Conservation (phyloP, 2,113 vertebrate species). For the Alexandromys fortis region DNA sequence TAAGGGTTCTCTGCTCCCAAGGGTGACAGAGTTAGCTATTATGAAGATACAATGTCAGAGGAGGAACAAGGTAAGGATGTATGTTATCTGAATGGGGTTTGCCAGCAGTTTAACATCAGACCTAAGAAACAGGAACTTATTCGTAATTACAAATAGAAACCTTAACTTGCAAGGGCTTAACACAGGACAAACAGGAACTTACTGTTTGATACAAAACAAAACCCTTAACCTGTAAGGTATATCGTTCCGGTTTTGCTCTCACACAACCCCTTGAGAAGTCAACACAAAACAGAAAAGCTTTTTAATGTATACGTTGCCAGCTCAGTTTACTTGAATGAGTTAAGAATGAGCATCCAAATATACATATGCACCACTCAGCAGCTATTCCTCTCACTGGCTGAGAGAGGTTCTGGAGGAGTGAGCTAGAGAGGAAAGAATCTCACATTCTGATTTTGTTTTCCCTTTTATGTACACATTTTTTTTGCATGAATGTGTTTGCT, state of each 20-base stretch:
- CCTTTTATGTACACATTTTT: constrained; percentile 26
- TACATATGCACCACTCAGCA: not conserved
- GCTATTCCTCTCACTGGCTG: constrained; percentile 36
- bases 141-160: not conserved
- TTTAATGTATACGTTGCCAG: constrained; percentile 19
- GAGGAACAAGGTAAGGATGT: not conserved
- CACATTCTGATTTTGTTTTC: constrained; percentile 54
- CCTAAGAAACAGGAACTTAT: not conserved
- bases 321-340: constrained; percentile 30
- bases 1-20: not conserved
- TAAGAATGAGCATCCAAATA: constrained; percentile 2
- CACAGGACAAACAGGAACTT: not conserved
- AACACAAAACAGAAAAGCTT: not conserved
- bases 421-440: constrained; percentile 34
- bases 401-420: constrained; percentile 33
- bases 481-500: constrained; percentile 53
- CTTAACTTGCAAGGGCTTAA: not conserved
- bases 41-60: not conserved
- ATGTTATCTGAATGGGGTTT: not conserved
- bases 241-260: not conserved
- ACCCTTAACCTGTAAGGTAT: not conserved
- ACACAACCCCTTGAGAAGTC: not conserved
- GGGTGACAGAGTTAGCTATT: not conserved
- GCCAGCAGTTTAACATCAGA: not conserved
- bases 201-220: not conserved